Percentiles rank a stretch among this genome's conserved stretches.
Evolutionary conservation across 2,888 invertebrate species (phyloP).

Genomic region (Blastobasis adustella): DNA sequence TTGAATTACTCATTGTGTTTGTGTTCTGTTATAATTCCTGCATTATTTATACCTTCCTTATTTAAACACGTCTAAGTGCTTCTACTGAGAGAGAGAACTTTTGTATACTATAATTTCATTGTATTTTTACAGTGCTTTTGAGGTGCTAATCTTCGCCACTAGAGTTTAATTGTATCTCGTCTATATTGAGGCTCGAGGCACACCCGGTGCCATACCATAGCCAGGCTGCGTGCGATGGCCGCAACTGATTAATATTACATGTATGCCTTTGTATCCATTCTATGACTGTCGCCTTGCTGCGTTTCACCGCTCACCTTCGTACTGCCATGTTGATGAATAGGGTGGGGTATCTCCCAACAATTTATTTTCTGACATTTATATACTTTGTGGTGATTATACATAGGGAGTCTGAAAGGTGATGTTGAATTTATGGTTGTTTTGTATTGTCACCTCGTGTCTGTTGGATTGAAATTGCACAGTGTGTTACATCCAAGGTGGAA

Average conservation of each 20-base stretch:
- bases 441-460: slow-evolving; percentile 18
- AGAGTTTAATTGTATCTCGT: slow-evolving; percentile 13
- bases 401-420: slow-evolving; percentile 17
- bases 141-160: slow-evolving; percentile 44
- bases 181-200: slow-evolving; percentile 31
- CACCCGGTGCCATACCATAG: slow-evolving; percentile 29
- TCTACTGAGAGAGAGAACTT: background rate
- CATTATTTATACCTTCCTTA: background rate
- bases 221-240: slow-evolving; percentile 27
- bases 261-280: background rate
- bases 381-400: slow-evolving; percentile 9
- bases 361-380: slow-evolving; percentile 8
- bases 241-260: slow-evolving; percentile 18
- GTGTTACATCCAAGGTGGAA: slow-evolving; percentile 13
- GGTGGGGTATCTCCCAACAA: slow-evolving; percentile 2
- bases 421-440: slow-evolving; percentile 16
- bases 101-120: background rate
- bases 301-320: background rate
- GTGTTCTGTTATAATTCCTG: too few species aligned
- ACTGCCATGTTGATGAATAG: slow-evolving; percentile 6
- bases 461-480: slow-evolving; percentile 16
- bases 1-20: too few species aligned
- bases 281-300: background rate
- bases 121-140: slow-evolving; percentile 11
- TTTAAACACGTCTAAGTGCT: background rate